Evolutionary conservation across 1,140 invertebrate species (phyloP).

Genomic region (Oncopeltus fasciatus): DNA sequence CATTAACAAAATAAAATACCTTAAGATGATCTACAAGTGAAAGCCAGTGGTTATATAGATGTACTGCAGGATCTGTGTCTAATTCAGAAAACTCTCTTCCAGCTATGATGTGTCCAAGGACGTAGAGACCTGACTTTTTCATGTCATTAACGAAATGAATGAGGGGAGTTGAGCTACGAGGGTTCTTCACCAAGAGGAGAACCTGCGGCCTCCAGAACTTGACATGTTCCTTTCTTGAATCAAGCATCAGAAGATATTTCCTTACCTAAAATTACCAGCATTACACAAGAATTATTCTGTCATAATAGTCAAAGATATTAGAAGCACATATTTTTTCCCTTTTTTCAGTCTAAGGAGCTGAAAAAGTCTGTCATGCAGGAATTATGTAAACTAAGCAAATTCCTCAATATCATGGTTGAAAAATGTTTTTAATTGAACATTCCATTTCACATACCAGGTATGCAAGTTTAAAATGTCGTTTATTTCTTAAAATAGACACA

Average conservation of each 20-base stretch:
- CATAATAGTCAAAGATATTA: background rate
- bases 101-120: conserved; percentile 80
- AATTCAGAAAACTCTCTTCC: conserved; percentile 37
- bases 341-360: no score
- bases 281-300: background rate
- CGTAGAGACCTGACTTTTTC: conserved; percentile 94
- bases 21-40: conserved; percentile 73
- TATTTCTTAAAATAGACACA: no score
- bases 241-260: conserved; percentile 90
- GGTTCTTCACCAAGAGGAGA: conserved; percentile 79
- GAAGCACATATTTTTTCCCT: background rate
- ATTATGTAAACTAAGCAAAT: no score
- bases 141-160: conserved; percentile 97
- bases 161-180: conserved; percentile 73
- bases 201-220: conserved; percentile 99
- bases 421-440: no score
- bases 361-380: no score
- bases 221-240: conserved; percentile 91
- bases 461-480: no score
- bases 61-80: conserved; percentile 50
- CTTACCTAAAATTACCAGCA: conserved; percentile 63
- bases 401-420: no score
- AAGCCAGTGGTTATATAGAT: conserved; percentile 75
- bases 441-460: no score
- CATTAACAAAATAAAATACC: conserved; percentile 30